A percentile compares a stretch with the other conserved stretches of the same genome.
Conservation (phyloP, 2,888 invertebrate genomes). For the Hypomecis punctinalis region DNA sequence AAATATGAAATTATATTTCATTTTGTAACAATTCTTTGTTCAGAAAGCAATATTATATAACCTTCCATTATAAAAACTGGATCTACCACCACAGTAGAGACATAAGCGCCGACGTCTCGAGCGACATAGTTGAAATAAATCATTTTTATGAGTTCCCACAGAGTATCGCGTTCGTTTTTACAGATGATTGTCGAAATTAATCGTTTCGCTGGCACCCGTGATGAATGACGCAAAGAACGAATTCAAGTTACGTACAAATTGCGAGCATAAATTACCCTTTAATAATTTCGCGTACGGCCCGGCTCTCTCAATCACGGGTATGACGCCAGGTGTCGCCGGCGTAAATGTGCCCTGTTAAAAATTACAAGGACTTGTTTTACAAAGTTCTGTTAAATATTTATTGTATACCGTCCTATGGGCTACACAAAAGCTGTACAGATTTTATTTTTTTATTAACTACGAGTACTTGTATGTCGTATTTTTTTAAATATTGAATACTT, state of each 20-base stretch:
- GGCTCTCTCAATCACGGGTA: slow-evolving; percentile 69
- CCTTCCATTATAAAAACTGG: too few species aligned
- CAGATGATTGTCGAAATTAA: slow-evolving; percentile 77
- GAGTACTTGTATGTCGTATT: too few species aligned
- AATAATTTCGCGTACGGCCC: slow-evolving; percentile 79
- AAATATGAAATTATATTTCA: too few species aligned
- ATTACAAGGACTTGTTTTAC: slow-evolving; percentile 59
- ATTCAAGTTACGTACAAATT: slow-evolving; percentile 82
- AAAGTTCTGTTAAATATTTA: not conserved
- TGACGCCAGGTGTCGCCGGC: slow-evolving; percentile 74
- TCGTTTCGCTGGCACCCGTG: slow-evolving; percentile 65
- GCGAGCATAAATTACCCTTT: slow-evolving; percentile 83
- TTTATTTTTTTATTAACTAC: not conserved
- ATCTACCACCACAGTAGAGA: not conserved
- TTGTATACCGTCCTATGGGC: not conserved
- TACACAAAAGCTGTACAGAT: not conserved
- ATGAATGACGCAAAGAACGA: slow-evolving; percentile 81
- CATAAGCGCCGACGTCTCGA: slow-evolving; percentile 33
- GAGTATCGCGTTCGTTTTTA: slow-evolving; percentile 62
- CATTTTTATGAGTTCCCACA: slow-evolving; percentile 35
- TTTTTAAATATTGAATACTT: too few species aligned
- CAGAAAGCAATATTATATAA: too few species aligned
- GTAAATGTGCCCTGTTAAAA: slow-evolving; percentile 74
- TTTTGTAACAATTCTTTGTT: too few species aligned
- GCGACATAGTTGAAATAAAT: slow-evolving; percentile 33